Conservation (phyloP, 2,797 vertebrate genomes). For the Poeciliopsis presidionis region DNA sequence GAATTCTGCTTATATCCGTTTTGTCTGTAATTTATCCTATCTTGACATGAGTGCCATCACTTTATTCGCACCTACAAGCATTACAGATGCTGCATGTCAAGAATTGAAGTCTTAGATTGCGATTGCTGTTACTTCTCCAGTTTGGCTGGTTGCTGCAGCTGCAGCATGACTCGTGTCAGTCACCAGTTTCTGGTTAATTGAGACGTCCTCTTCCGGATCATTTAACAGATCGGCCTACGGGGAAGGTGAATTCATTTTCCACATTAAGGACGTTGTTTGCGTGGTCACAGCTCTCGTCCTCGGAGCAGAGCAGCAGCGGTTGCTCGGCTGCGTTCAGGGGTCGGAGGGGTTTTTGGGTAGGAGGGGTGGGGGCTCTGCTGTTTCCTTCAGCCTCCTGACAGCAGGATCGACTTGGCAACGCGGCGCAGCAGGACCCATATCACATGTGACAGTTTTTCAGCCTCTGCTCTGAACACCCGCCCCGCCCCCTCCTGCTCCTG, state of each 20-base stretch:
- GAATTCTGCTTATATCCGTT: not conserved
- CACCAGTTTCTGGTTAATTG: not conserved
- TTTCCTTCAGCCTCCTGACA: constrained; percentile 26
- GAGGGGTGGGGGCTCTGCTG: not conserved
- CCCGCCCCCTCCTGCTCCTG: not conserved
- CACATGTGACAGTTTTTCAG: constrained; percentile 58
- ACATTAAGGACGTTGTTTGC: not conserved
- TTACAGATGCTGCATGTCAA: not conserved
- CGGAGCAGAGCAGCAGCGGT: not conserved
- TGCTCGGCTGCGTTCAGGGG: constrained; percentile 6
- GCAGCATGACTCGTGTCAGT: not conserved
- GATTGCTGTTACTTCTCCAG: not conserved
- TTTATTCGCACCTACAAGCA: not conserved
- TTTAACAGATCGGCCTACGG: not conserved
- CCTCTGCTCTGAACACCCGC: constrained; percentile 26
- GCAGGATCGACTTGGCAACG: constrained; percentile 38
- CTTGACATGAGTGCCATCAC: not conserved
- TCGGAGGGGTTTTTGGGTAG: no score
- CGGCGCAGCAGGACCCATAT: constrained; percentile 20
- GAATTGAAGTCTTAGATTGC: not conserved
- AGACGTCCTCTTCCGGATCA: not conserved
- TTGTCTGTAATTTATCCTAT: not conserved
- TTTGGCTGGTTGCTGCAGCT: not conserved
- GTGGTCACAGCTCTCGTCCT: not conserved
- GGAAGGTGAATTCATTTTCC: not conserved